Conservation (phyloP, 2,113 vertebrate species). For the Nannobrachium achirus region DNA sequence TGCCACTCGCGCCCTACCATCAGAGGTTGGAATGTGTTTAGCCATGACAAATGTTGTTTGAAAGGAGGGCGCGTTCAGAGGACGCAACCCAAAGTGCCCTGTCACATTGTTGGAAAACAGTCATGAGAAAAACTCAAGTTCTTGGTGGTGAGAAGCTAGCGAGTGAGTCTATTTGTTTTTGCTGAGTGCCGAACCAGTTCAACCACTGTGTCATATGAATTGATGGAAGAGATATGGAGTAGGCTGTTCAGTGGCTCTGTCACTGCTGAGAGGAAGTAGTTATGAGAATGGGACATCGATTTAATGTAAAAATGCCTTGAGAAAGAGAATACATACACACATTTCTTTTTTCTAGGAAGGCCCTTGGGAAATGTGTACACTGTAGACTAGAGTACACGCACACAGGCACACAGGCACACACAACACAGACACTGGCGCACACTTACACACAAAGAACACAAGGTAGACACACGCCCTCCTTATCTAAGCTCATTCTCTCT, state of each 20-base stretch:
- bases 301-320: conserved; percentile 49
- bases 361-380: conserved; percentile 28
- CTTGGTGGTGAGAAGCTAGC: not conserved
- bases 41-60: conserved; percentile 23
- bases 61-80: conserved; percentile 33
- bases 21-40: conserved; percentile 31
- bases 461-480: not conserved
- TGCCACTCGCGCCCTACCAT: not conserved
- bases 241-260: no score
- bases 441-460: conserved; percentile 2
- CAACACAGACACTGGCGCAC: not conserved
- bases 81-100: not conserved
- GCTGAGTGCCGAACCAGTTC: no score
- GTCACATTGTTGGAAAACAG: not conserved
- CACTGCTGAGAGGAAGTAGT: not conserved
- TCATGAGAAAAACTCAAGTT: not conserved
- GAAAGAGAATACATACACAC: conserved; percentile 29
- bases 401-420: not conserved
- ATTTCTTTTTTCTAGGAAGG: conserved; percentile 32
- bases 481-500: not conserved
- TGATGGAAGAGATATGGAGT: no score
- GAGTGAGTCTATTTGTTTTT: conserved; percentile 30
- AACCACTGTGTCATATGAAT: no score
- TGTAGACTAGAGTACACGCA: not conserved
- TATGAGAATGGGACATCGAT: conserved; percentile 33